Evolutionary conservation across 1,140 invertebrate species (phyloP).

Genomic region (Brachionus rubens): DNA sequence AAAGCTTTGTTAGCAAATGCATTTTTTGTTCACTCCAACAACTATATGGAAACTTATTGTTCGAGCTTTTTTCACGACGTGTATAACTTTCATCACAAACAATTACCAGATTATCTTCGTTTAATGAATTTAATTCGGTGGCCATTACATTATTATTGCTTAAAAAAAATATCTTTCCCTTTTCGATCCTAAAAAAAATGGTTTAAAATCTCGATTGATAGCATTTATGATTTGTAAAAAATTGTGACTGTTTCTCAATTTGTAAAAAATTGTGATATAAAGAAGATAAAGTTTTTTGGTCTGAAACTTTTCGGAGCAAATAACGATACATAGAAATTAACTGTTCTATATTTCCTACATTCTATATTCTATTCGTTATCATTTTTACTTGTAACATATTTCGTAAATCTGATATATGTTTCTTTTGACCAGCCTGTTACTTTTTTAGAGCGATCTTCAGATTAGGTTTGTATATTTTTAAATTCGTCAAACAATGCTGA

Average conservation of each 20-base stretch:
- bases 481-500: no score
- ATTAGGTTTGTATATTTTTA: not conserved
- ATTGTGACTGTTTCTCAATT: not conserved
- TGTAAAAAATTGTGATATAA: not conserved
- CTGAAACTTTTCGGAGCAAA: not conserved
- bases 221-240: not conserved
- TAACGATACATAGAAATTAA: conserved; percentile 28
- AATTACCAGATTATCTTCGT: conserved; percentile 8
- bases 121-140: not conserved
- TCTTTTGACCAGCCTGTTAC: conserved; percentile 25
- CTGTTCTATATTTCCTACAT: not conserved
- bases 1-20: conserved; percentile 5
- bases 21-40: conserved; percentile 23
- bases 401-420: not conserved
- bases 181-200: conserved; percentile 4
- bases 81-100: conserved; percentile 14
- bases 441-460: not conserved
- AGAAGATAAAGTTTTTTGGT: not conserved
- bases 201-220: not conserved
- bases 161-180: conserved; percentile 3
- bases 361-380: not conserved
- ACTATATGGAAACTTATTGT: conserved; percentile 16
- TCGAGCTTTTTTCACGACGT: conserved; percentile 11
- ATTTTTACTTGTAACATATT: conserved; percentile 6
- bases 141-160: conserved; percentile 31